Conservation (phyloP, 1,140 invertebrate species). For the silkworm (Bombyx mori) region DNA sequence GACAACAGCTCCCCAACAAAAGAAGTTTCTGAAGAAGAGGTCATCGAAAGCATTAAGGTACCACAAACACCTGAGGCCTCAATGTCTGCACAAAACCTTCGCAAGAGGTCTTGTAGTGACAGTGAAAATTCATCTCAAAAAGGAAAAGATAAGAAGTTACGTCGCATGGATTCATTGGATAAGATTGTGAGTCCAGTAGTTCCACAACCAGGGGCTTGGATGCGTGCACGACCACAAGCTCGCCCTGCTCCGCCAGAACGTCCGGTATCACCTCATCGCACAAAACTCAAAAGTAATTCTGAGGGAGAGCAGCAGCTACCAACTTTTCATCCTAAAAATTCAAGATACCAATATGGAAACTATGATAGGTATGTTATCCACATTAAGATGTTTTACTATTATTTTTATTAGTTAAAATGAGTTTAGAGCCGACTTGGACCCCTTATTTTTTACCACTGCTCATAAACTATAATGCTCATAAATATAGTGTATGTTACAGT, state of each 20-base stretch:
- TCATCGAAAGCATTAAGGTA: slow-evolving; percentile 46
- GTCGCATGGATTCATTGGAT: slow-evolving; percentile 81
- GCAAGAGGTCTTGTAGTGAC: slow-evolving; percentile 64
- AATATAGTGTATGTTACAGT: too few relatives aligned
- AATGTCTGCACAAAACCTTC: slow-evolving; percentile 51
- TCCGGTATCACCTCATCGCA: slow-evolving; percentile 44
- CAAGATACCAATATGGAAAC: slow-evolving; percentile 93
- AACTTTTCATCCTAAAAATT: slow-evolving; percentile 81
- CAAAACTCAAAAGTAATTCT: slow-evolving; percentile 38
- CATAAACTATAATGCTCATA: too few relatives aligned
- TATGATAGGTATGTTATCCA: slow-evolving; percentile 81
- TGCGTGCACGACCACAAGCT: slow-evolving; percentile 58
- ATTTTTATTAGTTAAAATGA: too few relatives aligned
- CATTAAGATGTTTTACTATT: too few relatives aligned
- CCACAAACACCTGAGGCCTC: slow-evolving; percentile 50
- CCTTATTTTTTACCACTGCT: too few relatives aligned
- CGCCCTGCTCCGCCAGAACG: slow-evolving; percentile 38
- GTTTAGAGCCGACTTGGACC: too few relatives aligned
- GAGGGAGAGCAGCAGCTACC: slow-evolving; percentile 72
- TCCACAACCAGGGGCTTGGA: slow-evolving; percentile 88
- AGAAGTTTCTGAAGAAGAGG: slow-evolving; percentile 30
- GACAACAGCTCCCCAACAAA: slow-evolving; percentile 52
- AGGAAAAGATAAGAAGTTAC: slow-evolving; percentile 74
- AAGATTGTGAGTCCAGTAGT: slow-evolving; percentile 95
- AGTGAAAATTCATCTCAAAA: slow-evolving; percentile 61